Evolutionary conservation across 2,797 vertebrate species (phyloP), one percentile per base, ranked within the genome.

Genomic region (Synanceia verrucosa): DNA sequence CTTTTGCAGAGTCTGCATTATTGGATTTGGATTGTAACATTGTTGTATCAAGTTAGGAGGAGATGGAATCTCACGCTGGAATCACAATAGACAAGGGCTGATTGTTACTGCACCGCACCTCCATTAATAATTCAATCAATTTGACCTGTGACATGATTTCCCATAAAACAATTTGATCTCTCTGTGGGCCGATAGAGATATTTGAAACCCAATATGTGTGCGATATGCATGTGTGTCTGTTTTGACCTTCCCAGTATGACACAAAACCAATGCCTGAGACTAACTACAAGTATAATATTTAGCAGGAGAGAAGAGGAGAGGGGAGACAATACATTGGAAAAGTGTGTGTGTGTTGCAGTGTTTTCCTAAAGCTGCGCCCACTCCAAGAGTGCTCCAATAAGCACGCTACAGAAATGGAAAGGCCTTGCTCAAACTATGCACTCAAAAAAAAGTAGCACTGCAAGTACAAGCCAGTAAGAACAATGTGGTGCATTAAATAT

Each of bases 81-180:
- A 91, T 91, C 82, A 88, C 82, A 88, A 87, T 76, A 89, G 91
- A 92, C 91, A 87, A 76, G 84, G 65, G 46, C 69, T 26, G 84
- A 90, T 91, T 88, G 88, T 91, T 92, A 90, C 90, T 91, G 88
- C 86, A 75, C 87, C 29, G 52, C 83, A 76, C 82, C 67, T 63
- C 65, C 91, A 94, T 94, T 93, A 92, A 93, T 93, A 91, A 92
- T 92, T 89, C 89, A 92, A 89, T 91, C 89, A 87, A n/a, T 91
- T 90, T 93, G 90, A 93, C 90, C 91, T 73, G 46, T 91, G 90
- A 93, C 91, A 92, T 71, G 85, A 86, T 86, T 93, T 93, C 90
- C 90, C 82, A 87, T 92, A 93, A 92, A 93, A 91, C 87, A 90
- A 91, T 90, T 86, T 83, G 72, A 88, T 88, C 87, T 41, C 87